Base-by-base conservation (phyloP, 1,140 invertebrate genomes). In the Lucilia cuprina region DNA sequence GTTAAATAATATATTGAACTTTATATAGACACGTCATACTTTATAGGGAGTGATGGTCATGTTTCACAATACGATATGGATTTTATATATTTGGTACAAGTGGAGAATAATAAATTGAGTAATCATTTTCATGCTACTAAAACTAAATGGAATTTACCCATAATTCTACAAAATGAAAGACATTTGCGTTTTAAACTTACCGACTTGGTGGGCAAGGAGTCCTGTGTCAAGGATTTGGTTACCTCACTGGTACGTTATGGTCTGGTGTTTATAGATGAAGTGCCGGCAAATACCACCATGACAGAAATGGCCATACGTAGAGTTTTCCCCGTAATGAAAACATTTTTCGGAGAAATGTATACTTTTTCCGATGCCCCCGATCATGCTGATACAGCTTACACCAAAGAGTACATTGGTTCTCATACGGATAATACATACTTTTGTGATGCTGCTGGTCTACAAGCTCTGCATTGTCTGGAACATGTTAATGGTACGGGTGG, bases 381-480 rank as follows among this genome's bases (percentile, higher is more conserved):
- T 35, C 93, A 94, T 83, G 92, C 92, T 0, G 95, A 96, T 86
- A 94, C 94, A 0, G 94, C 95, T 0, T 96, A 96, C 86, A 94
- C 94, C 0, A 93, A 92, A 47, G 84, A 93, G 4, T 91, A 92
- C 35, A 85, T 94, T 0, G 92, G 91, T 8, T 88, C 91, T 0
- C 93, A 94, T 84, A 96, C 93, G 21, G 95, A 96, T 87, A 95
- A 93, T 75, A 95, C 95, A 0, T 96, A 96, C 86, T 95, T 95
- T 82, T 93, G 92, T 80, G 93, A 95, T 89, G 93, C 95, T n/a
- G 93, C 95, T 49, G 95, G 94, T 0, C 88, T 95, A 25, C 93
- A 95, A 90, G 92, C 95, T 9, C 93, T 96, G 41, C 95, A 96
- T 87, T 95, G 95, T 86, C 85, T 96, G 2, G 89, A 93, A 84